phyloP scores from a whole-genome alignment of 2,888 invertebrate species.

The Morpho deidamia region DNA sequence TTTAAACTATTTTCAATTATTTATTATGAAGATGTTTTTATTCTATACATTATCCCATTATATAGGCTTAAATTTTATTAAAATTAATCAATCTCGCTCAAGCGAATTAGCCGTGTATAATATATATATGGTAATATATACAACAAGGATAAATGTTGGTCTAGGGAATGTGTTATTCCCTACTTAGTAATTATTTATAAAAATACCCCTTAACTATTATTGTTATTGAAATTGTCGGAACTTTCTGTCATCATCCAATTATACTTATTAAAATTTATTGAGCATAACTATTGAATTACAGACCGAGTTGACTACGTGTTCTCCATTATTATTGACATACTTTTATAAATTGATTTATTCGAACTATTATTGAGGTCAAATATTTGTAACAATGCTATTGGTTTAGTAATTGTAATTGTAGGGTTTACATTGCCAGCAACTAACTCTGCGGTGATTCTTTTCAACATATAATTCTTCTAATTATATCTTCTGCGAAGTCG shows the following conservation, averaged over 20 bases:
- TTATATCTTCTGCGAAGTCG: too few species aligned
- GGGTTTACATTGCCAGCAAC: too few species aligned
- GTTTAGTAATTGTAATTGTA: neutral
- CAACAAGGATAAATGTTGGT: too few species aligned
- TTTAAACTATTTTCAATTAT: too few species aligned
- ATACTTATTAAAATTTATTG: conserved; percentile 59
- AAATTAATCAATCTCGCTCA: too few species aligned
- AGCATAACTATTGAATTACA: conserved; percentile 51
- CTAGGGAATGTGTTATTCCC: too few species aligned
- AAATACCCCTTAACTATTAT: conserved; percentile 28
- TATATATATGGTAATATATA: too few species aligned
- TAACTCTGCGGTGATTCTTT: too few species aligned
- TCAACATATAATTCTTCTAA: too few species aligned
- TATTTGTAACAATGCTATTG: conserved; percentile 5
- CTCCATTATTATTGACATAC: conserved; percentile 47
- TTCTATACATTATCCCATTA: conserved; percentile 24
- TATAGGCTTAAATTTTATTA: too few species aligned
- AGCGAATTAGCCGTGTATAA: too few species aligned
- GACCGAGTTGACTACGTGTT: conserved; percentile 40
- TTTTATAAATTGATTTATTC: conserved; percentile 60
- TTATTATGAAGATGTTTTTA: conserved; percentile 21
- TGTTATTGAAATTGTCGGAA: conserved; percentile 33
- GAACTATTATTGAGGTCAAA: conserved; percentile 29
- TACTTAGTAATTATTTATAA: neutral
- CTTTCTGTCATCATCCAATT: conserved; percentile 47